A percentile compares a stretch with the other conserved stretches of the same genome.
These are phyloP conservation scores for Pempheris klunzingeri DNA, from an alignment of 2,797 vertebrate genomes.

Conservation along the genomic window DNA sequence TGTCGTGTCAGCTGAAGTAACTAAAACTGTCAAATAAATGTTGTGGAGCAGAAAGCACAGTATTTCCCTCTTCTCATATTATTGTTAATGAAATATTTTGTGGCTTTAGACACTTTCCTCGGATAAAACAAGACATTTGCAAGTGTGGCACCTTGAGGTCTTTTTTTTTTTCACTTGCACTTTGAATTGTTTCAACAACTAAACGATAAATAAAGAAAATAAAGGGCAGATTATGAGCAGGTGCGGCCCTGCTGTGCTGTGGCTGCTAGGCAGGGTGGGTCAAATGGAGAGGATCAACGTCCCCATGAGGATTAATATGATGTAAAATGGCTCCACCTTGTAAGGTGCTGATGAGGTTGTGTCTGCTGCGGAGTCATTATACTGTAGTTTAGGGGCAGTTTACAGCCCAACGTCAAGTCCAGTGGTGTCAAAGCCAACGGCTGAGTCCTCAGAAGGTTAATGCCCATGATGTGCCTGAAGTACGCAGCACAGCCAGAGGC, in stretches of 20 bases:
- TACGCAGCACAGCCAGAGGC: background rate
- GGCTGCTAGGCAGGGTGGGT: background rate
- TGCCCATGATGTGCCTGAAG: background rate
- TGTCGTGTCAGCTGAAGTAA: too few species aligned
- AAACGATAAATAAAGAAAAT: background rate
- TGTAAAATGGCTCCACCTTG: background rate
- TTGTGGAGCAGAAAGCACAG: too few species aligned
- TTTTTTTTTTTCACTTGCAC: too few species aligned
- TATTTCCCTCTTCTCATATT: background rate
- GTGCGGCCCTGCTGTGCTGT: background rate
- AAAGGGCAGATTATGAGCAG: background rate
- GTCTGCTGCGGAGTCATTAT: background rate
- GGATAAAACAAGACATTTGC: too few species aligned
- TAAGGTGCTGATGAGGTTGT: too few species aligned
- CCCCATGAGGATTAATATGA: background rate
- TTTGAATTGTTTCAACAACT: background rate
- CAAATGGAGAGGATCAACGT: background rate
- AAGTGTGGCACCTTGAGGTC: too few species aligned
- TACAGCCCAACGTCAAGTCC: background rate
- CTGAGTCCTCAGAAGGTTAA: background rate
- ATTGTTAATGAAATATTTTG: background rate
- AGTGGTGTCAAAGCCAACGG: background rate
- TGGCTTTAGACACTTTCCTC: background rate
- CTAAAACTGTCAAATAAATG: too few species aligned
- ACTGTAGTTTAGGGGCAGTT: background rate